Conservation (phyloP, 2,888 invertebrate species). For the Lutraria lutraria region DNA sequence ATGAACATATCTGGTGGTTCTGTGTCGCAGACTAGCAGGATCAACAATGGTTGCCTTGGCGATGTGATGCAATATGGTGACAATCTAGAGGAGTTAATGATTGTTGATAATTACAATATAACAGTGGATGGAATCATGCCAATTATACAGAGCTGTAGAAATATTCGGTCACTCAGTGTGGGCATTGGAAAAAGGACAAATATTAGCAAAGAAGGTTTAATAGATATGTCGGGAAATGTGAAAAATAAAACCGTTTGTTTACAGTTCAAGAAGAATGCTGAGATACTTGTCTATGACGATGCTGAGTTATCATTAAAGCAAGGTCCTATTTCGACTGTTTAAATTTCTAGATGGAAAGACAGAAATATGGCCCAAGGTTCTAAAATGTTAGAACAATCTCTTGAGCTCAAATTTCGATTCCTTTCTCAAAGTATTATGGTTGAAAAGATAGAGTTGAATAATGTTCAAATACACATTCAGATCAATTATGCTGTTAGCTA, state of each 20-base stretch:
- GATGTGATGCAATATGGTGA: slow-evolving; percentile 66
- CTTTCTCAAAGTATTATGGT: no score
- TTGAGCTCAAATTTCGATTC: no score
- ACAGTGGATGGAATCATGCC: slow-evolving; percentile 57
- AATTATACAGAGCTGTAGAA: slow-evolving; percentile 56
- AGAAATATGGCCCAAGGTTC: neutral
- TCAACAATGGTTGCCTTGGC: slow-evolving; percentile 66
- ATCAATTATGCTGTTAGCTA: no score
- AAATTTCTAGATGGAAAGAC: neutral
- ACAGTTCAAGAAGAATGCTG: slow-evolving; percentile 39
- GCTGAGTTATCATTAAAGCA: slow-evolving; percentile 36
- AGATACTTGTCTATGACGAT: slow-evolving; percentile 43
- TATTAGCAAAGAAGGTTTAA: slow-evolving; percentile 50
- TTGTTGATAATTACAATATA: slow-evolving; percentile 62
- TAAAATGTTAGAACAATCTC: no score
- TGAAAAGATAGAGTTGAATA: no score
- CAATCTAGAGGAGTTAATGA: slow-evolving; percentile 55
- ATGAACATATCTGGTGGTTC: slow-evolving; percentile 72
- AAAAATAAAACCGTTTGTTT: slow-evolving; percentile 52
- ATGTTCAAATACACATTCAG: no score
- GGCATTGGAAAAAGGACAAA: slow-evolving; percentile 43
- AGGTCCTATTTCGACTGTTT: neutral
- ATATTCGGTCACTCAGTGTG: slow-evolving; percentile 45
- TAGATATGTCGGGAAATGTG: slow-evolving; percentile 44
- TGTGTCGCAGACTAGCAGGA: slow-evolving; percentile 61